Percentiles rank a stretch among this genome's conserved stretches.
phyloP scores from a whole-genome alignment of 2,888 invertebrate genomes.

The Drosophila koepferae region DNA sequence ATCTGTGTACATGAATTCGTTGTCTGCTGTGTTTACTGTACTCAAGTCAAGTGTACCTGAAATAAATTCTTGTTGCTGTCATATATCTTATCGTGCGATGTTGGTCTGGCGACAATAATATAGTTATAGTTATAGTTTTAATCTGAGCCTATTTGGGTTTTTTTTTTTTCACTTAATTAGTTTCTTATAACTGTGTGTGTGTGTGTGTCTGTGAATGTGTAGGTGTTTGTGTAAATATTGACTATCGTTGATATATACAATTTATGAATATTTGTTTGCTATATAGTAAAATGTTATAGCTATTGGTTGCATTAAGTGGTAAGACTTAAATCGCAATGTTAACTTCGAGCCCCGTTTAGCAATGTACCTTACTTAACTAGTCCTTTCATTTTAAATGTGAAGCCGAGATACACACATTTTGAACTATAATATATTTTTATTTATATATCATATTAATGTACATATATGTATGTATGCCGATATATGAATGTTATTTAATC shows the following conservation, averaged over 20 bases:
- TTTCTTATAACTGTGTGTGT: constrained; percentile 23
- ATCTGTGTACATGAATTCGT: constrained; percentile 62
- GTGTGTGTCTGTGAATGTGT: constrained; percentile 28
- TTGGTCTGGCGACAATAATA: constrained; percentile 30
- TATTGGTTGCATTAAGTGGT: constrained; percentile 56
- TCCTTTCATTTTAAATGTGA: constrained; percentile 26
- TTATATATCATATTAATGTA: constrained; percentile 28
- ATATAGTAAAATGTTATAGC: constrained; percentile 32
- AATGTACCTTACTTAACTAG: constrained; percentile 67
- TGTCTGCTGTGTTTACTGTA: constrained; percentile 69
- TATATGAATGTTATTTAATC: constrained; percentile 45
- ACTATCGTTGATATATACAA: constrained; percentile 44
- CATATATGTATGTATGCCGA: constrained; percentile 13
- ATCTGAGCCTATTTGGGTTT: constrained; percentile 34
- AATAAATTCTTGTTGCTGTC: constrained; percentile 65
- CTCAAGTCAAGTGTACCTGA: constrained; percentile 62
- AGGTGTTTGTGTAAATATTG: constrained; percentile 32
- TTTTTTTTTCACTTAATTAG: constrained; percentile 33
- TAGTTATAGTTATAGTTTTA: constrained; percentile 21
- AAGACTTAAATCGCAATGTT: constrained; percentile 82
- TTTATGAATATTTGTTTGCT: constrained; percentile 47
- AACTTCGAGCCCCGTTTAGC: constrained; percentile 84
- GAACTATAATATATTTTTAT: constrained; percentile 43
- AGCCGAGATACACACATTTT: constrained; percentile 42
- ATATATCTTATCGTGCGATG: constrained; percentile 33